Evolutionary conservation across 2,888 invertebrate species (phyloP).

Genomic region (Dascillus cervinus): DNA sequence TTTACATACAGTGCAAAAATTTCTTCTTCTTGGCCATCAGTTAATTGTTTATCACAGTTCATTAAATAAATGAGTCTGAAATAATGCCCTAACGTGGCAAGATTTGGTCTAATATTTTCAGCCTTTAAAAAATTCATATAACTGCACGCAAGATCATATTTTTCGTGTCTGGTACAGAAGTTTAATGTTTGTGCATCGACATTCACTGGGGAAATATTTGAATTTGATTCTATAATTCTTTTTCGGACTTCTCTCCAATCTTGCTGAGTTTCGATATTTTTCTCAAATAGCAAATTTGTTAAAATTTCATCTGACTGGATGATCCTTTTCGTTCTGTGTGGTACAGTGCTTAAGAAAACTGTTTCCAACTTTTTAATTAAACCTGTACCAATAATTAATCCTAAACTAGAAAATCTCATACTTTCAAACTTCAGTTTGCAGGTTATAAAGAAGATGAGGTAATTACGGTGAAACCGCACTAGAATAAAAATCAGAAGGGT

Average conservation of each 20-base stretch:
- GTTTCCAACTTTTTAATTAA: too few species aligned
- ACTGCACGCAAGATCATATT: constrained; percentile 47
- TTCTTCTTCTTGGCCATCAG: constrained; percentile 45
- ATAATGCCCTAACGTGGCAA: constrained; percentile 52
- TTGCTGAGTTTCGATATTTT: too few species aligned
- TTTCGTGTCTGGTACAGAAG: constrained; percentile 41
- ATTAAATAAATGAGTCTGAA: constrained; percentile 46
- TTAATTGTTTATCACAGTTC: constrained; percentile 33
- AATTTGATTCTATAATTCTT: constrained; percentile 38
- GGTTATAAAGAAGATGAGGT: too few species aligned
- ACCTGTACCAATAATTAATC: too few species aligned
- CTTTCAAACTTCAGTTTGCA: too few species aligned
- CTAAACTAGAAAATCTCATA: too few species aligned
- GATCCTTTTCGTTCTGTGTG: too few species aligned
- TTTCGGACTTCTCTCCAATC: constrained; percentile 42
- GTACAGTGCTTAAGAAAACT: too few species aligned
- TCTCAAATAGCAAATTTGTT: too few species aligned
- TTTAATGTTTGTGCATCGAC: constrained; percentile 55
- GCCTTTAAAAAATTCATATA: constrained; percentile 51
- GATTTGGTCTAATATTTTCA: constrained; percentile 45
- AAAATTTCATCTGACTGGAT: too few species aligned
- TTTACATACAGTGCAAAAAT: constrained; percentile 46
- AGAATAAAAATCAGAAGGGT: too few species aligned
- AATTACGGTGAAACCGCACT: too few species aligned
- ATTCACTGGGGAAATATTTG: constrained; percentile 44